Conservation (phyloP, 23 tunicate species). For the Clavelina lepadiformis region DNA sequence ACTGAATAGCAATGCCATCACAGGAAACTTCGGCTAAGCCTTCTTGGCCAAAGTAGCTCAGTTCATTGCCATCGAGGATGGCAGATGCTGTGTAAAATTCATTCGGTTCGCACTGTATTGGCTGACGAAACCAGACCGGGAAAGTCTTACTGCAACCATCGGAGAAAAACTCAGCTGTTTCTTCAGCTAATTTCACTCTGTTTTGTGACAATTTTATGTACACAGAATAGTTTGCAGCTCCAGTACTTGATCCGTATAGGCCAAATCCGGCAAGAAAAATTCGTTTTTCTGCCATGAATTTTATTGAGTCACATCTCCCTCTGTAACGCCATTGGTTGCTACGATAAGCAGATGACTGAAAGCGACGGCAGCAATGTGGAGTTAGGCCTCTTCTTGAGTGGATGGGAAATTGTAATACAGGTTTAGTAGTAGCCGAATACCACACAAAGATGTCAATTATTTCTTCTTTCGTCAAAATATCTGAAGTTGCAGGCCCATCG, state of each 20-base stretch:
- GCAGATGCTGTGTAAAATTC: conserved; percentile 82
- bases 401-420: conserved; percentile 26
- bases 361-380: conserved; percentile 71
- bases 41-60: conserved; percentile 93
- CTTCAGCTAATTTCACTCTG: conserved; percentile 48
- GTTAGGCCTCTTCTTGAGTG: conserved; percentile 58
- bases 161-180: conserved; percentile 54
- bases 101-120: conserved; percentile 82
- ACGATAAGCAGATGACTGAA: conserved; percentile 74
- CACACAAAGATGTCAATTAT: conserved; percentile 65
- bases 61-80: conserved; percentile 78
- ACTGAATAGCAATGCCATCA: conserved; percentile 69
- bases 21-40: conserved; percentile 75
- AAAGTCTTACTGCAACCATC: conserved; percentile 88
- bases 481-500: conserved; percentile 80
- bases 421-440: conserved; percentile 72
- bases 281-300: conserved; percentile 83
- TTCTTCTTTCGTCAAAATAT: conserved; percentile 67
- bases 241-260: conserved; percentile 83
- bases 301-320: conserved; percentile 85
- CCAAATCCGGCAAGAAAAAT: conserved; percentile 89
- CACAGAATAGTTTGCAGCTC: conserved; percentile 75
- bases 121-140: conserved; percentile 85
- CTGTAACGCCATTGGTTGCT: conserved; percentile 95
- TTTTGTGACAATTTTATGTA: conserved; percentile 39